Conservation (phyloP, 1,140 invertebrate species). For the Episyrphus balteatus region DNA sequence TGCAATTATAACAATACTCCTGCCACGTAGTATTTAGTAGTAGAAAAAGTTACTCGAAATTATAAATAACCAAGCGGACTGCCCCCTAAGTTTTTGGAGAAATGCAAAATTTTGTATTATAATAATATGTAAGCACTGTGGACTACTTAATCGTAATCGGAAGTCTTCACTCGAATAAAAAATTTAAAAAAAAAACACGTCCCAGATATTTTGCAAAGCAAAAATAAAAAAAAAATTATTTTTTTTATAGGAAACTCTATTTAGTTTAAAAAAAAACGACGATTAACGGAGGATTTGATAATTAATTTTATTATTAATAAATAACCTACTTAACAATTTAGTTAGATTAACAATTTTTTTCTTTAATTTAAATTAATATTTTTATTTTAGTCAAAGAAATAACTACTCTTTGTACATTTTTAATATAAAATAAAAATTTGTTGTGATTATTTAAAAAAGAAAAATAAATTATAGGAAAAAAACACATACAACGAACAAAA, state of each 20-base stretch:
- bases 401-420: too few species aligned
- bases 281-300: constrained; percentile 38
- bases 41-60: too few species aligned
- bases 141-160: not conserved
- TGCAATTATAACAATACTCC: too few species aligned
- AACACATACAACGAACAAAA: not conserved
- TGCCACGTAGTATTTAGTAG: too few species aligned
- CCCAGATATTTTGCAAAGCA: too few species aligned
- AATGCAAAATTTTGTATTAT: not conserved
- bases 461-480: constrained; percentile 5
- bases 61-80: too few species aligned
- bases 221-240: not conserved
- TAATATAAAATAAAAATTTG: too few species aligned
- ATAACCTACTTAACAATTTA: not conserved
- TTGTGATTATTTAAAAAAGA: constrained; percentile 13
- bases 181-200: too few species aligned
- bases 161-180: constrained; percentile 1
- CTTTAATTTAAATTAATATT: constrained; percentile 11
- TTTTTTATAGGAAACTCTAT: not conserved
- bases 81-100: not conserved
- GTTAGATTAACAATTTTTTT: constrained; percentile 5
- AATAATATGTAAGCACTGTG: constrained; percentile 1
- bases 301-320: constrained; percentile 17
- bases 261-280: constrained; percentile 7
- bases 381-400: constrained; percentile 26